These are phyloP conservation scores for Latrodectus geometricus DNA, from an alignment of 1,140 invertebrate genomes.

Conservation along the genomic window DNA sequence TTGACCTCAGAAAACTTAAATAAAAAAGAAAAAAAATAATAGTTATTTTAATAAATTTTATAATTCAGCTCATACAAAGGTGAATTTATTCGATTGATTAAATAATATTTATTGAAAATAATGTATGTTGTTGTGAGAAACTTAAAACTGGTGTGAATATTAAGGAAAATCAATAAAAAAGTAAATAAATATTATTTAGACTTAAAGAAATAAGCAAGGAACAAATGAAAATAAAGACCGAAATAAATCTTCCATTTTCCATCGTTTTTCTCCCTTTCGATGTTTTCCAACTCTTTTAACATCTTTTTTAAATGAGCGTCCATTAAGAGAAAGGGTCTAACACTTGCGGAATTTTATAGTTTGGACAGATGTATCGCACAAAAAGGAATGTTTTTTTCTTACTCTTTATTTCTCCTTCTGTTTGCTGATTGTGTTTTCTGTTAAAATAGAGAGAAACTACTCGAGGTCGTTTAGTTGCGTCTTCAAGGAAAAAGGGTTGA, in stretches of 20 bases:
- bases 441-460: not conserved
- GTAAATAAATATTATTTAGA: too few species aligned
- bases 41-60: too few species aligned
- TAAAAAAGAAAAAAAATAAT: too few species aligned
- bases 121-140: too few species aligned
- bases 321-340: slow-evolving; percentile 48
- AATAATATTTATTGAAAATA: too few species aligned
- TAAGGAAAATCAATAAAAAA: too few species aligned
- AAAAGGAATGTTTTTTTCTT: not conserved
- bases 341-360: slow-evolving; percentile 58
- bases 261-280: not conserved
- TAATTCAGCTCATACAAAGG: too few species aligned
- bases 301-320: slow-evolving; percentile 56
- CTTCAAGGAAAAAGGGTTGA: slow-evolving; percentile 52
- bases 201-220: not conserved
- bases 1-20: too few species aligned
- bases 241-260: slow-evolving; percentile 4
- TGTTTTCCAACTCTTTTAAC: slow-evolving; percentile 52
- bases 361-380: slow-evolving; percentile 50
- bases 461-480: slow-evolving; percentile 33
- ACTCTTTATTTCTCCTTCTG: slow-evolving; percentile 23
- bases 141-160: too few species aligned
- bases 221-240: not conserved
- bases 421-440: slow-evolving; percentile 50
- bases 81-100: too few species aligned